Base-by-base conservation (phyloP, 2,888 invertebrate genomes). In the Psylliodes chrysocephalus region DNA sequence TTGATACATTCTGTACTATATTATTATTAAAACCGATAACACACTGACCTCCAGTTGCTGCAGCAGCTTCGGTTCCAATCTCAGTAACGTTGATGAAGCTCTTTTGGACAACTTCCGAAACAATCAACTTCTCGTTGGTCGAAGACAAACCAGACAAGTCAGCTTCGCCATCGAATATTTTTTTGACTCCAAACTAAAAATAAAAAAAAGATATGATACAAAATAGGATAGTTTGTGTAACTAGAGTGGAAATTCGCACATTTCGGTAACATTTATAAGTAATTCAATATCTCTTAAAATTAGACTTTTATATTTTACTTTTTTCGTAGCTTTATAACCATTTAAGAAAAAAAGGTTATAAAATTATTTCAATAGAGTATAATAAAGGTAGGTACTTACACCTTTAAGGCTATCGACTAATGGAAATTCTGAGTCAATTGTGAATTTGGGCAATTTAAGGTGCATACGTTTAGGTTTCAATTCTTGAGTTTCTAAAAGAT, bases 11-110 rank as follows among this genome's bases (percentile, higher is more conserved):
- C n/a, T n/a, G n/a, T n/a, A n/a, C n/a, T n/a, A n/a, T n/a, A n/a
- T n/a, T n/a, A n/a, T n/a, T n/a, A n/a, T n/a, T n/a, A n/a, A n/a
- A n/a, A n/a, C n/a, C n/a, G n/a, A n/a, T n/a, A n/a, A n/a, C n/a
- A n/a, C n/a, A 62, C 64, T 53, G 12, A 69, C 66, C 63, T 40
- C 62, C 77, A 7, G 79, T 79, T 2, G 79, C 77, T 3, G 80
- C 79, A 2, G 79, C 79, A 14, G 81, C 80, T 71, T 79, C 79
- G 7, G 79, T 79, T n/a, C 80, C 81, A 22, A 68, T 68, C 72
- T 81, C 80, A 18, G 77, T 78, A 0, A 81, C 78, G 35, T 80
- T 77, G 33, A 81, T 79, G 64, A 79, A 80, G 1, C 79, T 76
- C 68, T 81, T 81, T 59, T 81, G 81, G 18, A 81, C 56, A 3